Percentiles rank a stretch among this genome's conserved stretches.
Conservation (phyloP, 2,888 invertebrate genomes). For the Resseliella maxima region DNA sequence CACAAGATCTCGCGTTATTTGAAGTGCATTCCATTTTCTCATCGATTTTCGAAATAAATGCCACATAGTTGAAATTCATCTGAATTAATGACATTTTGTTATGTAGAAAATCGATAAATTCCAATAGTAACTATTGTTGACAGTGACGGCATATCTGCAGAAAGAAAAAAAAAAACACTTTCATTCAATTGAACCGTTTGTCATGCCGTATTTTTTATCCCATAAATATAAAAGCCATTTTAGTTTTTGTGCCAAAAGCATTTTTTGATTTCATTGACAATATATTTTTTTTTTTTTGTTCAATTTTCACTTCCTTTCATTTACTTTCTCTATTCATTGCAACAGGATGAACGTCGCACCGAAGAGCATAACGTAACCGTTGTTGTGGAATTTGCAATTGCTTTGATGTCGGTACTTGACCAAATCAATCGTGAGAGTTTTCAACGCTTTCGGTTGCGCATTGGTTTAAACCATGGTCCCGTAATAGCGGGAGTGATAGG, state of each 20-base stretch:
- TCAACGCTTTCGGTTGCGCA: conserved; percentile 93
- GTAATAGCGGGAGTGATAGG: conserved; percentile 82
- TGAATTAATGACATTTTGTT: background rate
- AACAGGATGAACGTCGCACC: conserved; percentile 78
- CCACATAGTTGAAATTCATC: background rate
- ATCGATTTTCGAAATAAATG: background rate
- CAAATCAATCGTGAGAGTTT: conserved; percentile 97
- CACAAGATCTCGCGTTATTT: background rate
- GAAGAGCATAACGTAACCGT: conserved; percentile 89
- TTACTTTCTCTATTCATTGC: conserved; percentile 53
- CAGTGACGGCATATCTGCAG: background rate
- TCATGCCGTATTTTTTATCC: background rate
- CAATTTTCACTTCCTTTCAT: background rate
- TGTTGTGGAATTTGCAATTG: conserved; percentile 93
- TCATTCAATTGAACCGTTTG: background rate
- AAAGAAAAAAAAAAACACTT: background rate
- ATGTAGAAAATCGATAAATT: background rate
- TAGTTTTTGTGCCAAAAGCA: background rate
- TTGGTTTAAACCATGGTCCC: conserved; percentile 72
- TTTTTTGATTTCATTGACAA: background rate
- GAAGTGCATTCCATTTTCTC: background rate
- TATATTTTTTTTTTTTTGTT: background rate
- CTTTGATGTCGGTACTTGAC: conserved; percentile 91
- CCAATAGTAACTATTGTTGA: background rate
- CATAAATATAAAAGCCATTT: background rate